Evolutionary conservation across 2,888 invertebrate species (phyloP).

Genomic region (Lordiphosa fenestrarum): DNA sequence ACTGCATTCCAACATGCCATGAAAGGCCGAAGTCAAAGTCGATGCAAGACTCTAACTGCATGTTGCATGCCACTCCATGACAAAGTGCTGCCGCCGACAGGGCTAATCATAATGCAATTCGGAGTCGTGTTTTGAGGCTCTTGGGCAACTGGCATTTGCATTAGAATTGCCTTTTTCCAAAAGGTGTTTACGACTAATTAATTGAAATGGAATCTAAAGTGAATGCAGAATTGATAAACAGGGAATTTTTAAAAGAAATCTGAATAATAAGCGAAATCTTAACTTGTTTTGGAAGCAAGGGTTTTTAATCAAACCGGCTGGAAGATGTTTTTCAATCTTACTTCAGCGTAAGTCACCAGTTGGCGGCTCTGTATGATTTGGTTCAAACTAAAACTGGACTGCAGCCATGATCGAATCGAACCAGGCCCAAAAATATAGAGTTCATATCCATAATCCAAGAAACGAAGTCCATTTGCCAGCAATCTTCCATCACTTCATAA

Average conservation of each 20-base stretch:
- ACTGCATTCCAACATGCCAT: constrained; percentile 58
- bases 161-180: constrained; percentile 18
- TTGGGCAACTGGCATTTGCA: constrained; percentile 44
- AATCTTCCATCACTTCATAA: too few species aligned
- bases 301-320: too few species aligned
- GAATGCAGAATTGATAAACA: background rate
- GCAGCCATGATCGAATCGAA: too few species aligned
- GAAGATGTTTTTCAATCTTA: too few species aligned
- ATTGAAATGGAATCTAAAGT: constrained; percentile 5
- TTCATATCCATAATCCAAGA: too few species aligned
- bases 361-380: too few species aligned
- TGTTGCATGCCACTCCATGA: constrained; percentile 60
- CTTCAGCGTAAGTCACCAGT: too few species aligned
- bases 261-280: too few species aligned
- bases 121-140: constrained; percentile 22
- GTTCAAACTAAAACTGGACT: too few species aligned
- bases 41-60: constrained; percentile 50
- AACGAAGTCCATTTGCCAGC: too few species aligned
- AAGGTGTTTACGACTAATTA: constrained; percentile 37
- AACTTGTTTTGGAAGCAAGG: too few species aligned
- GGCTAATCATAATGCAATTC: constrained; percentile 58
- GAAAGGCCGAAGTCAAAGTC: constrained; percentile 40
- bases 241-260: background rate
- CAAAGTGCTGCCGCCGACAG: constrained; percentile 36
- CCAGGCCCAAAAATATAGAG: too few species aligned